Percentiles rank a stretch among this genome's conserved stretches.
Conservation (phyloP, 53 echinoderm and acorn worm genomes). For the Zoroaster sp. region DNA sequence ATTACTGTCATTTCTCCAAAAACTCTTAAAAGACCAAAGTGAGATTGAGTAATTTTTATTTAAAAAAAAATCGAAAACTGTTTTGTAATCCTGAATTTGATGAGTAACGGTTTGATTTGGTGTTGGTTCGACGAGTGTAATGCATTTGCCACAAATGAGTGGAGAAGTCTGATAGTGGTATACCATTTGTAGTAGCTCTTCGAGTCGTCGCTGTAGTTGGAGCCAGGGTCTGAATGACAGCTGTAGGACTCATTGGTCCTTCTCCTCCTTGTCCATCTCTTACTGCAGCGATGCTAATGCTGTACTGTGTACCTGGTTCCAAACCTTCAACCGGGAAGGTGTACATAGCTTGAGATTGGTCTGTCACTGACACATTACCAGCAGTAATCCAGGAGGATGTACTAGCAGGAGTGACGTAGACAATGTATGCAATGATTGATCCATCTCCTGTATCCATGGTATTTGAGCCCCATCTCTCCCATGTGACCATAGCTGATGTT, state of each 20-base stretch:
- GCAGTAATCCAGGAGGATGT: not conserved
- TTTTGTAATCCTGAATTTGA: too few relatives aligned
- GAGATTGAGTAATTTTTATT: too few relatives aligned
- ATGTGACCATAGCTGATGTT: not conserved
- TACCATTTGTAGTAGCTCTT: not conserved
- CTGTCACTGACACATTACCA: not conserved
- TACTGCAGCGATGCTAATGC: slow-evolving; percentile 53
- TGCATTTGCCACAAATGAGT: too few relatives aligned
- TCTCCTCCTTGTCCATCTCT: slow-evolving; percentile 56
- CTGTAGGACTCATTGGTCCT: slow-evolving; percentile 41
- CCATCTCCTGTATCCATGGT: slow-evolving; percentile 37
- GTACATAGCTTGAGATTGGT: not conserved
- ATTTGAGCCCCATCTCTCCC: not conserved
- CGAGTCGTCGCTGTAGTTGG: not conserved
- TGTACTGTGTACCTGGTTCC: slow-evolving; percentile 38
- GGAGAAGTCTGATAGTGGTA: too few relatives aligned
- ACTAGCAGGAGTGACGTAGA: not conserved
- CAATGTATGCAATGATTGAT: slow-evolving; percentile 40
- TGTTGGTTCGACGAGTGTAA: too few relatives aligned
- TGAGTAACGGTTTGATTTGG: too few relatives aligned
- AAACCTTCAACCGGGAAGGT: not conserved
- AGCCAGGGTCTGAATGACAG: not conserved
- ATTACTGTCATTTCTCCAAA: too few relatives aligned
- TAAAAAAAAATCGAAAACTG: too few relatives aligned
- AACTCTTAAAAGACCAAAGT: too few relatives aligned